These are phyloP conservation scores for Trichomalopsis sarcophagae DNA, from an alignment of 1,140 invertebrate species.

Conservation along the genomic window DNA sequence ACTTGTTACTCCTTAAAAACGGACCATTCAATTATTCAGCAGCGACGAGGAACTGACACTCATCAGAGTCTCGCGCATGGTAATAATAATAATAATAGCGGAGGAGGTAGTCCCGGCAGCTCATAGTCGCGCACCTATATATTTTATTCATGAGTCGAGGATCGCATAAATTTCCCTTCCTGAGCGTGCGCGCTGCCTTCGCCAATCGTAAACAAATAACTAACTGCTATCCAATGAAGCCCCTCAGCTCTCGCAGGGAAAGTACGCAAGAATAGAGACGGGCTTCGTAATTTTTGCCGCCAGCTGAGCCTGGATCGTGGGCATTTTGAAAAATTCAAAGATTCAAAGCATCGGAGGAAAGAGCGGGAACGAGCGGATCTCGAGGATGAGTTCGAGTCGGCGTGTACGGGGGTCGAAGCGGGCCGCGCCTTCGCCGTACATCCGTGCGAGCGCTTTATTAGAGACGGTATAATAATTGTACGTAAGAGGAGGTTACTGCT, in stretches of 20 bases:
- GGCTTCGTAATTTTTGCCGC: too few relatives aligned
- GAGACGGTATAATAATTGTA: constrained; percentile 8
- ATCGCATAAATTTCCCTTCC: constrained; percentile 46
- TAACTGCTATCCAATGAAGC: constrained; percentile 25
- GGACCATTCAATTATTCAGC: constrained; percentile 37
- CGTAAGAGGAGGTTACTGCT: constrained; percentile 19
- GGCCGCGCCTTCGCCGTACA: constrained; percentile 7
- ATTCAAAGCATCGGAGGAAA: constrained; percentile 43
- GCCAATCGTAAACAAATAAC: constrained; percentile 50
- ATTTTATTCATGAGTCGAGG: constrained; percentile 43
- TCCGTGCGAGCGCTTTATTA: constrained; percentile 29
- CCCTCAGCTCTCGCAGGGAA: not conserved
- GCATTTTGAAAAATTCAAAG: constrained; percentile 41
- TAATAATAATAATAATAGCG: not conserved
- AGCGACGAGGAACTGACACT: not conserved
- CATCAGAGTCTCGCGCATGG: constrained; percentile 16
- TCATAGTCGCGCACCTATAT: constrained; percentile 15
- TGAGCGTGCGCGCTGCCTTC: not conserved
- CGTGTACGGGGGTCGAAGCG: not conserved
- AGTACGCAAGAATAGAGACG: not conserved
- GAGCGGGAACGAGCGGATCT: not conserved
- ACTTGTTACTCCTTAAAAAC: constrained; percentile 13
- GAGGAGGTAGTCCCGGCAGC: not conserved
- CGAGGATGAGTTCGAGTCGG: not conserved
- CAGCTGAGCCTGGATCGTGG: not conserved